Evolutionary conservation across 2,113 vertebrate genomes (phyloP).

Genomic region (Calyptomena viridis): DNA sequence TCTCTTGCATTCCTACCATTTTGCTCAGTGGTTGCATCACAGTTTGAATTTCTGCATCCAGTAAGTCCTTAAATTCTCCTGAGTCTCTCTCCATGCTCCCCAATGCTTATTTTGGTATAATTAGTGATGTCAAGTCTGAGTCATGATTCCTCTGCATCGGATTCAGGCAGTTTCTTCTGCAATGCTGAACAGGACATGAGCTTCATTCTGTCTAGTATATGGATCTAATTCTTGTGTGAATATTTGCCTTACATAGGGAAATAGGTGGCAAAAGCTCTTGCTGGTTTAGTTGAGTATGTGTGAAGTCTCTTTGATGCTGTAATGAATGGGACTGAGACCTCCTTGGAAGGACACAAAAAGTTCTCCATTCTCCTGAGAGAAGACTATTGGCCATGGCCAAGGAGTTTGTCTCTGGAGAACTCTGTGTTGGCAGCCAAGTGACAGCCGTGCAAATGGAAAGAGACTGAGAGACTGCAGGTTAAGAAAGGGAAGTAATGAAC

Average conservation of each 20-base stretch:
- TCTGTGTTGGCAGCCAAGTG: neutral
- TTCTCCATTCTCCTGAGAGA: neutral
- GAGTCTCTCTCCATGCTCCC: neutral
- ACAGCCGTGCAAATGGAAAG: neutral
- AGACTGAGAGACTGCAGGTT: neutral
- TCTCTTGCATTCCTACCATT: neutral
- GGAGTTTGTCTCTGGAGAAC: neutral
- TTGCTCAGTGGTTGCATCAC: neutral
- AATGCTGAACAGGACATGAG: fast-evolving
- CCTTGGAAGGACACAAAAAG: neutral
- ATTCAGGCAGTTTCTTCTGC: neutral
- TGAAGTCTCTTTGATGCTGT: neutral
- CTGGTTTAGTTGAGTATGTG: neutral
- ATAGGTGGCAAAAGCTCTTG: neutral
- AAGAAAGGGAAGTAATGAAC: neutral
- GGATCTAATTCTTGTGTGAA: neutral
- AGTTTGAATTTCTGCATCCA: neutral
- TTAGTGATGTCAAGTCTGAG: neutral
- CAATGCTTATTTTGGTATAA: neutral
- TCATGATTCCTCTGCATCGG: neutral
- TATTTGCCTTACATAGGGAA: neutral
- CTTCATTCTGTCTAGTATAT: neutral
- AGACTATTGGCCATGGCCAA: neutral
- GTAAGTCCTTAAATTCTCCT: neutral
- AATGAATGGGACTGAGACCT: neutral